A percentile compares a stretch with the other conserved stretches of the same genome.
phyloP scores from a whole-genome alignment of 2,113 vertebrate species.

The Sinosuthora webbiana region DNA sequence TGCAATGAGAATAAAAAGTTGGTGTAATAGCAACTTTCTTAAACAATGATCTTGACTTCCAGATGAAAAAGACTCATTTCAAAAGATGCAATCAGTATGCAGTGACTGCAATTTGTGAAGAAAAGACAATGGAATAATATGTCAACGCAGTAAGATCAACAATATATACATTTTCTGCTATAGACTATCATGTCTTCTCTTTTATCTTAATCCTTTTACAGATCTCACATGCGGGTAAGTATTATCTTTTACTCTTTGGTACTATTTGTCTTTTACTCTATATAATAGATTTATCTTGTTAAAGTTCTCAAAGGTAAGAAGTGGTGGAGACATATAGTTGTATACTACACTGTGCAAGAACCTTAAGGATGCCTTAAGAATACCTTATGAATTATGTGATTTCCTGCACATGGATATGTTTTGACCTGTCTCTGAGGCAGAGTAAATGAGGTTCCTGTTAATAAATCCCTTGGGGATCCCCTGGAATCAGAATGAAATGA shows the following conservation, averaged over 20 bases:
- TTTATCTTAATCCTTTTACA: background rate
- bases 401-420: background rate
- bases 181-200: background rate
- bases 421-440: background rate
- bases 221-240: background rate
- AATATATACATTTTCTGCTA: background rate
- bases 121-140: background rate
- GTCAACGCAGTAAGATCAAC: background rate
- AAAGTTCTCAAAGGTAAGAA: background rate
- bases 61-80: background rate
- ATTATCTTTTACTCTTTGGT: background rate
- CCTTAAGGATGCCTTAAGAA: background rate
- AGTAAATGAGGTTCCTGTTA: background rate
- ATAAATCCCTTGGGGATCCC: background rate
- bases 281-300: background rate
- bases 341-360: background rate
- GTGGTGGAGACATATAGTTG: accelerated
- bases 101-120: background rate
- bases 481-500: background rate
- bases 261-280: background rate
- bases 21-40: background rate
- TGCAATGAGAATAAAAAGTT: background rate
- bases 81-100: background rate
- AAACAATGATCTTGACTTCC: background rate
- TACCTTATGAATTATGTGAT: background rate